Evolutionary conservation across 2,113 vertebrate species (phyloP), one percentile per base, ranked within the genome.

Genomic region (Hirundichthys speculiger): DNA sequence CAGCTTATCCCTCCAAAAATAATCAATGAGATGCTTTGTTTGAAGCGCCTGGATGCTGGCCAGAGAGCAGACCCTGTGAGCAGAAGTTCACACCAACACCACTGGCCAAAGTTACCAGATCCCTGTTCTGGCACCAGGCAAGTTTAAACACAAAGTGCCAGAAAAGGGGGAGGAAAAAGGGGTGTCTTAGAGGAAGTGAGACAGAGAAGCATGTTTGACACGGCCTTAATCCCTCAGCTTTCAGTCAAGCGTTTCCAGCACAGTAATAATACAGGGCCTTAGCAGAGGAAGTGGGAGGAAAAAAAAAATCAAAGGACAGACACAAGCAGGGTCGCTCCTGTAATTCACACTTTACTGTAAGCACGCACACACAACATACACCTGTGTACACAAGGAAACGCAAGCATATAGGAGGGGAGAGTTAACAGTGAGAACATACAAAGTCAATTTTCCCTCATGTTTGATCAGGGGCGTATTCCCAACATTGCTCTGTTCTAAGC

Each of bases 21-120:
- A 66, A 88, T 91, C 91, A 92, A 91, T 89, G 71, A 82, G 53
- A 56, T 43, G 9, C 86, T 89, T 92, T 91, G 89, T 92, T 68
- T 27, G 27, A n/a, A 54, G 43, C 5, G 47, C 77, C 76, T 91
- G 90, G 92, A 86, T 1, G 39, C 30, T 2, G 16, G 69, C 92
- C 92, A 91, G 68, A 66, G 72, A 88, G 82, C 77, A 85, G 69
- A 86, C 87, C 85, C 86, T 80, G 70, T 25, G 49, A 62, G 66
- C 75, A 65, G 64, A 77, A 52, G 88, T 83, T 82, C 80, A 67
- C 80, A 86, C 79, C 88, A 79, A 84, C 79, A 84, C 66, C 73
- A 65, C 66, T 64, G 73, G 65, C 77, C 75, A 80, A 79, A 82
- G 85, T 84, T 84, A 84, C 57, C 80, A 74, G 75, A 86, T 86